Conservation (phyloP, 2,113 vertebrate genomes). For the Leucopsar rothschildi region DNA sequence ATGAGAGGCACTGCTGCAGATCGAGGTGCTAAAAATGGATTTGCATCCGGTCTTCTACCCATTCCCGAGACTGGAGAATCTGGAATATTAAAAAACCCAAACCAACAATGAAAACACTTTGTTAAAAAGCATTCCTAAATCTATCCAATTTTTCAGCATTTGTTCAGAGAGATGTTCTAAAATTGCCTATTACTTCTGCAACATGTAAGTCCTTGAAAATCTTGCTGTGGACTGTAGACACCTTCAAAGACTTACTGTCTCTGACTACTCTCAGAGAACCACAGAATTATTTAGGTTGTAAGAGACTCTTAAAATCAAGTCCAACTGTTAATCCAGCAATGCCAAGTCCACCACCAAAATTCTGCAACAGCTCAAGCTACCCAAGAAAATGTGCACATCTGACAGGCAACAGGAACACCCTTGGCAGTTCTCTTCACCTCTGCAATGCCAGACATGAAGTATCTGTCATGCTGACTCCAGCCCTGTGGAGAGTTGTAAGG, state of each 20-base stretch:
- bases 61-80: conserved; percentile 54
- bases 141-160: neutral
- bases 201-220: neutral
- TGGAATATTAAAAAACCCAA: neutral
- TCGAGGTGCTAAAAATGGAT: conserved; percentile 90
- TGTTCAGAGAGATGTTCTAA: neutral
- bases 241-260: neutral
- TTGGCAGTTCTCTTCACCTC: neutral
- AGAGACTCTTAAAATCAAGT: neutral
- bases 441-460: neutral
- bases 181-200: neutral
- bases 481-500: neutral
- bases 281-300: neutral
- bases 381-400: neutral
- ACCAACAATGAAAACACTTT: neutral
- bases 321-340: neutral
- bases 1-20: conserved; percentile 91
- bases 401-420: neutral
- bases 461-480: neutral
- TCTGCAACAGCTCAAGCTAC: neutral
- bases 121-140: neutral
- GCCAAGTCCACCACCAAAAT: neutral
- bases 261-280: neutral
- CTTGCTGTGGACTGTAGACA: neutral
- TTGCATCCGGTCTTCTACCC: conserved; percentile 79